phyloP scores from a whole-genome alignment of 2,113 vertebrate genomes.

The Calyptomena viridis region DNA sequence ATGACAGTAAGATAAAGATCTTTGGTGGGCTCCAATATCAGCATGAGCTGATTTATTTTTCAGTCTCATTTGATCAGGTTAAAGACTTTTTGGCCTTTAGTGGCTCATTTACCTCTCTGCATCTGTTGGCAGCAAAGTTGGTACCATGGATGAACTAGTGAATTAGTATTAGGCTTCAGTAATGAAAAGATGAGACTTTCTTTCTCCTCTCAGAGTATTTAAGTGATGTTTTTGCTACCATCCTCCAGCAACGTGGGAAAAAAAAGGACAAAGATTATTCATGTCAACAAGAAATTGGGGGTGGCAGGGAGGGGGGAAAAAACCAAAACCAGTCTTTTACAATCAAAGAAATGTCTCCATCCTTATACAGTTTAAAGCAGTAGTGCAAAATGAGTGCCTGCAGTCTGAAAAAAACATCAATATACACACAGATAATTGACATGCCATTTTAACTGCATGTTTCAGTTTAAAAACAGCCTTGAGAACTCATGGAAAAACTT shows the following conservation, averaged over 20 bases:
- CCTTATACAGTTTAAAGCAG: not conserved
- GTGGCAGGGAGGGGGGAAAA: not conserved
- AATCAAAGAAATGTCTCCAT: not conserved
- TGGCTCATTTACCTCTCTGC: not conserved
- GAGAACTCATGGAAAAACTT: not conserved
- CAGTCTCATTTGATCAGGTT: not conserved
- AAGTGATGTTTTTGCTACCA: conserved; percentile 24
- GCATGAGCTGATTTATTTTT: not conserved
- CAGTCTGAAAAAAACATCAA: not conserved
- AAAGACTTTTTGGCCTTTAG: not conserved
- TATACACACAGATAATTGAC: not conserved
- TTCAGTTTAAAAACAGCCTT: not conserved
- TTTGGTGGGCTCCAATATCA: not conserved
- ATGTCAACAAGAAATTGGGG: conserved; percentile 24
- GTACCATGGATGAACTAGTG: not conserved
- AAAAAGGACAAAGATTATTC: conserved; percentile 56
- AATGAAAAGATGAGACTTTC: not conserved
- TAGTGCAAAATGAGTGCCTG: not conserved
- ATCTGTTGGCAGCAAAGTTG: not conserved
- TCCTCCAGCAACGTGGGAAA: conserved; percentile 32
- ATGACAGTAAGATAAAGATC: not conserved
- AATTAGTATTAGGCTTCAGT: not conserved
- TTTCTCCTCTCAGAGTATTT: not conserved
- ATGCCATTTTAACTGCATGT: not conserved
- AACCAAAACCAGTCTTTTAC: conserved; percentile 1